A percentile compares a stretch with the other conserved stretches of the same genome.
Evolutionary conservation across 1,140 invertebrate species (phyloP).

Genomic region (Sarcophaga peregrina): DNA sequence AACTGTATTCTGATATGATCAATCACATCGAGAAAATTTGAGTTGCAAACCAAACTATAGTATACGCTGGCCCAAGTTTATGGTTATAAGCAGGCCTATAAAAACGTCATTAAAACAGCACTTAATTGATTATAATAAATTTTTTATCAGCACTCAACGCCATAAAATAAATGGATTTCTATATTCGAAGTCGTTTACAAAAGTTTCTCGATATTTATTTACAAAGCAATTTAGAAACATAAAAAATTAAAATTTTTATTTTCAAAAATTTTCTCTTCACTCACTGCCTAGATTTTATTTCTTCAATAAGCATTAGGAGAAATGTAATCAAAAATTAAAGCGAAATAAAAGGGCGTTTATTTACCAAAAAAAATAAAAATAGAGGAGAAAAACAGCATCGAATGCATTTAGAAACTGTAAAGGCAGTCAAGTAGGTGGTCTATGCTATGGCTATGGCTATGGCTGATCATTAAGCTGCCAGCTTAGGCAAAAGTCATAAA

Average conservation of each 20-base stretch:
- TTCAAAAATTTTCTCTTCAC: not conserved
- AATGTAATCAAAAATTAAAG: not conserved
- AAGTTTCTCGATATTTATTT: too few species aligned
- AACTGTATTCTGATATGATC: not conserved
- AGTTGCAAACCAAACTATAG: not conserved
- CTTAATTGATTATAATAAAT: conserved; percentile 16
- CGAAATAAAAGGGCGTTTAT: not conserved
- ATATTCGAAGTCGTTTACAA: not conserved
- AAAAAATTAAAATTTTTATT: not conserved
- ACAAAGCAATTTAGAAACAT: conserved; percentile 3
- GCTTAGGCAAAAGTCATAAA: too few species aligned
- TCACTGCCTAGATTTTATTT: not conserved
- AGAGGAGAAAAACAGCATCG: not conserved
- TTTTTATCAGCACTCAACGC: not conserved
- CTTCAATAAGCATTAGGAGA: not conserved
- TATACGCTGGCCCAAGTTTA: too few species aligned
- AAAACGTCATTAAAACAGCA: not conserved
- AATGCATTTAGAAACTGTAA: not conserved
- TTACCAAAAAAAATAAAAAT: not conserved
- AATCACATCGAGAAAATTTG: not conserved
- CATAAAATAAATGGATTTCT: conserved; percentile 12
- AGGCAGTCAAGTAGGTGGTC: not conserved
- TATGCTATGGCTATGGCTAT: not conserved
- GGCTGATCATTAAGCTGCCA: too few species aligned
- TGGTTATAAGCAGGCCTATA: not conserved